These are phyloP conservation scores for Papilio dardanus DNA, from an alignment of 1,140 invertebrate genomes.

Conservation along the genomic window DNA sequence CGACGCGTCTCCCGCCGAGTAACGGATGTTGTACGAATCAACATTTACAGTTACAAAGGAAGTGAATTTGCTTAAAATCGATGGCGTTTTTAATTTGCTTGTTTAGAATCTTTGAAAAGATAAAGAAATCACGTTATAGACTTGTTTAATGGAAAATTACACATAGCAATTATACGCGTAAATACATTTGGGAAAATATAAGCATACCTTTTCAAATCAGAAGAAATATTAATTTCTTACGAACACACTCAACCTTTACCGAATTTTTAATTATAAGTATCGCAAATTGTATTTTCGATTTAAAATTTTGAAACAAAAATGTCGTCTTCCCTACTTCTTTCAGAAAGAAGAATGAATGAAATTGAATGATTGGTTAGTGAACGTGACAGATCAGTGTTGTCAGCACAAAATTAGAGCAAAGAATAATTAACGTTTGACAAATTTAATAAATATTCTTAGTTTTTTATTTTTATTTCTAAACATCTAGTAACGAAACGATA, in stretches of 20 bases:
- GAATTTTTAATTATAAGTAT: not conserved
- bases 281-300: conserved; percentile 25
- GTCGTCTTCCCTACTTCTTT: conserved; percentile 32
- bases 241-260: not conserved
- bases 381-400: conserved; percentile 20
- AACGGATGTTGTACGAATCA: conserved; percentile 64
- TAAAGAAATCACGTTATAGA: not conserved
- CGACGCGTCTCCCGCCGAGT: conserved; percentile 52
- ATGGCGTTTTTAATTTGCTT: conserved; percentile 60
- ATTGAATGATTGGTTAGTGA: conserved; percentile 1
- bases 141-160: conserved; percentile 35
- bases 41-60: conserved; percentile 60
- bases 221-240: not conserved
- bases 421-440: not conserved
- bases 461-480: too few relatives aligned
- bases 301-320: conserved; percentile 35
- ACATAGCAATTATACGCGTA: conserved; percentile 6
- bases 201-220: conserved; percentile 18
- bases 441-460: not conserved
- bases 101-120: conserved; percentile 27
- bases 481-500: too few relatives aligned
- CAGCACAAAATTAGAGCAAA: conserved; percentile 18
- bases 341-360: conserved; percentile 7
- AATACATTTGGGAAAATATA: not conserved
- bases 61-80: conserved; percentile 45